These are phyloP conservation scores for Enchytraeus crypticus DNA, from an alignment of 2,888 invertebrate species.

Conservation along the genomic window DNA sequence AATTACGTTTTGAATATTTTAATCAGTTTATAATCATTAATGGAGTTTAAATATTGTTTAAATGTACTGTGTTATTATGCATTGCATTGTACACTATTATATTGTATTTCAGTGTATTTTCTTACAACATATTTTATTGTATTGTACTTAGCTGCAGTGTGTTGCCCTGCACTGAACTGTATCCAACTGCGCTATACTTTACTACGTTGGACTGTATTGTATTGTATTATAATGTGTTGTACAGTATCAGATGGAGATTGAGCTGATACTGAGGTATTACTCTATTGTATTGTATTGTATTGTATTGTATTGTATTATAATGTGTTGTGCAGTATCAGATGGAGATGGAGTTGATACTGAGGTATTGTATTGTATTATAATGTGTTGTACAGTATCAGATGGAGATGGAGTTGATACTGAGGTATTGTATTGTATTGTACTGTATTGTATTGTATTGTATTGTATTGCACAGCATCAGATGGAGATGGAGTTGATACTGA, in stretches of 20 bases:
- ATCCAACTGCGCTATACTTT: too few species aligned
- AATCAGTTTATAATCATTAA: too few species aligned
- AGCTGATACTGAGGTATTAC: conserved; percentile 48
- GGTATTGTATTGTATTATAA: conserved; percentile 43
- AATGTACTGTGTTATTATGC: conserved; percentile 48
- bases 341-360: conserved; percentile 48
- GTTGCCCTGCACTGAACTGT: too few species aligned
- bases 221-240: too few species aligned
- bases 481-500: conserved; percentile 48
- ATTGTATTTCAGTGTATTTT: conserved; percentile 38
- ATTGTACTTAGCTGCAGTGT: too few species aligned
- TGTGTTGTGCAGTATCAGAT: conserved; percentile 38
- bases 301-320: too few species aligned
- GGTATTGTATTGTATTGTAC: conserved; percentile 43
- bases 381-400: conserved; percentile 38
- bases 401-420: conserved; percentile 48
- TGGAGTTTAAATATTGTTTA: too few species aligned
- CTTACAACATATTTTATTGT: conserved; percentile 48
- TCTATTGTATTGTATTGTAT: background rate
- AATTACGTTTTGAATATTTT: too few species aligned
- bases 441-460: conserved; percentile 40
- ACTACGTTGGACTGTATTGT: too few species aligned
- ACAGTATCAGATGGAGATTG: conserved; percentile 48
- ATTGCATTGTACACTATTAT: conserved; percentile 43
- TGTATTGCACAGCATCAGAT: conserved; percentile 47